Base-by-base conservation (phyloP, 2,797 vertebrate species). In the Typhlichthys eigenmanni region DNA sequence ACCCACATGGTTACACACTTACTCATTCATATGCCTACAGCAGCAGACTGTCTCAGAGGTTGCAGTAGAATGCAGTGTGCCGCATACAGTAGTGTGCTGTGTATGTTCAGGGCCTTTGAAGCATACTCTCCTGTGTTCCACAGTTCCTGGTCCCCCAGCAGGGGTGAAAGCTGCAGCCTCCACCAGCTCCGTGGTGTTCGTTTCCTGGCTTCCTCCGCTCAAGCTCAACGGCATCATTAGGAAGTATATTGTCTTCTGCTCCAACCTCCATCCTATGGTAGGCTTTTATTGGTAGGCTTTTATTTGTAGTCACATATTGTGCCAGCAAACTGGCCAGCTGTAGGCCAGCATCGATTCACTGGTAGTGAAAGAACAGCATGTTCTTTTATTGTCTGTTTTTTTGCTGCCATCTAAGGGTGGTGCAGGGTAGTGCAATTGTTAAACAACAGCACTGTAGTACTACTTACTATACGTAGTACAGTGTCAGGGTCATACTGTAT, bases 191-290 rank as follows among this genome's bases (percentile, higher is more conserved):
- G 95, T 93, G 0, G 97, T 99, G 66, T 98, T 96, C 0, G 96
- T 99, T 49, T 99, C 98, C 60, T 99, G 97, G 98, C 93, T 99
- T 3, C 97, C 96, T 51, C 98, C 98, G 0, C 91, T 96, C 80
- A 99, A 99, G 87, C 90, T 98, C 77, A 99, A 99, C 0, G 98
- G 98, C 75, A 90, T 99, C 82, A 99, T 99, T 90, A 92, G 96
- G 75, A 99, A 98, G 88, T 99, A 99, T 91, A 99, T 96, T 0
- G 94, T 99, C 66, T 98, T 98, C 94, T 99, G 97, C 90, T 98
- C 98, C 0, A 96, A 98, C 84, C 95, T 96, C 29, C 98, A 98
- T 83, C 96, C 97, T 62, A 98, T 95, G 69, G 97, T 99, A 92
- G 90, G 90, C 11, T 43, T 34, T 50, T 55, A 24, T 58, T 14